Base-by-base conservation (phyloP, 2,113 vertebrate genomes). In the Piaya cayana region DNA sequence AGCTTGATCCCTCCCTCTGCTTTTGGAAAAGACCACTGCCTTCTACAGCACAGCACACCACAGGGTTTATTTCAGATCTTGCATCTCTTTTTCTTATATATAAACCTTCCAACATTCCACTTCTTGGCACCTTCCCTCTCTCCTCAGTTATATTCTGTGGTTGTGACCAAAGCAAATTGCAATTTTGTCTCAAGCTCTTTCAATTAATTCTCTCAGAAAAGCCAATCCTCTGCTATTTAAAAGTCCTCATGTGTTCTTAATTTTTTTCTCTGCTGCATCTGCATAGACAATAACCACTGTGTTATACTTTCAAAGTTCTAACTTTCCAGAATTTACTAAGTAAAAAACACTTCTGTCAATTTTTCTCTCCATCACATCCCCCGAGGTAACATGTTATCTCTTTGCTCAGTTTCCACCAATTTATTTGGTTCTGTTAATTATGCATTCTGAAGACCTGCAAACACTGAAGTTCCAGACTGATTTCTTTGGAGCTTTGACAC, bases 221-320 rank as follows among this genome's bases (percentile, higher is more conserved):
- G 36, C 7, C 55, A 62, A 32, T 30, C 27, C 72, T 64, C 52
- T 47, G 37, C 72, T 36, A 55, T 62, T 49, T 50, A 34, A 8
- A 76, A 70, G 6, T 15, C 36, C n/a, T 53, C 2, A 1, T 12
- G 30, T 16, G 19, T n/a, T 64, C 37, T 43, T 11, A 15, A 8
- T 22, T 71, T 9, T 64, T 34, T 43, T 37, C 55, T 47, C 23
- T 39, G 77, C 36, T 58, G 22, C 9, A n/a, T n/a, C 30, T 63
- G 49, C 42, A 20, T 0, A 11, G 62, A 22, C 23, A 53, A 3
- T 4, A 17, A n/a, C 10, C 7, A 26, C 12, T 0, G 7, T 7
- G 12, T 13, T 29, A 19, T 3, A 7, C 39, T 30, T 58, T 13
- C 10, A 39, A 62, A 74, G 15, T 26, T 36, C 37, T 27, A 21